These are phyloP conservation scores for Eutolmus rufibarbis DNA, from an alignment of 2,888 invertebrate species.

Conservation along the genomic window DNA sequence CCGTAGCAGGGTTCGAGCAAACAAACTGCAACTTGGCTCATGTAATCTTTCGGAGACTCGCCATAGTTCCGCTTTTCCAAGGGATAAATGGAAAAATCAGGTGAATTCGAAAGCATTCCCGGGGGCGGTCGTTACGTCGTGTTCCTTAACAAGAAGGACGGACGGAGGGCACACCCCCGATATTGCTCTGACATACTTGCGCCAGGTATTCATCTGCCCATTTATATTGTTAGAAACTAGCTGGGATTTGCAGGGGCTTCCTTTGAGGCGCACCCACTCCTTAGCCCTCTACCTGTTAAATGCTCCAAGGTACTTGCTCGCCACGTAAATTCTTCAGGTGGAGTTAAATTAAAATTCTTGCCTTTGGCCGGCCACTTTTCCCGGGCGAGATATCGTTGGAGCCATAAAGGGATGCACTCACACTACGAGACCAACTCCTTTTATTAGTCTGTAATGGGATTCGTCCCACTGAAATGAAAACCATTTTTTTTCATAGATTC, in stretches of 20 bases:
- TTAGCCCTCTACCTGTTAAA: background rate
- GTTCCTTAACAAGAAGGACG: background rate
- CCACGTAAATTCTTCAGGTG: conserved; percentile 1
- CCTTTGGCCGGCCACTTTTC: conserved; percentile 6
- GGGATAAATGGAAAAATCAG: background rate
- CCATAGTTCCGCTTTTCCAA: background rate
- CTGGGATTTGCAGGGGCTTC: background rate
- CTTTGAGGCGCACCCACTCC: background rate
- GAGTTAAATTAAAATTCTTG: conserved; percentile 28
- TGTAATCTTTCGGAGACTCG: background rate
- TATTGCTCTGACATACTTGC: background rate
- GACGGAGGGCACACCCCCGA: background rate
- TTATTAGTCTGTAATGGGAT: conserved; percentile 2
- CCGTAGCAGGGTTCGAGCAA: background rate
- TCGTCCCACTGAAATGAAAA: background rate
- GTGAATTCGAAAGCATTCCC: background rate
- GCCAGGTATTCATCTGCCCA: background rate
- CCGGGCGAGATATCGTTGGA: background rate
- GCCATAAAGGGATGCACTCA: conserved; percentile 3
- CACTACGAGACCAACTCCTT: background rate
- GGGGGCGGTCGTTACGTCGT: background rate
- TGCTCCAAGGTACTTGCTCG: background rate
- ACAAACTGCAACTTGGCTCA: background rate
- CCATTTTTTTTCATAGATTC: background rate
- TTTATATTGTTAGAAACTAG: background rate